Evolutionary conservation across 2,888 invertebrate species (phyloP).

Genomic region (Cremastinae sp.): DNA sequence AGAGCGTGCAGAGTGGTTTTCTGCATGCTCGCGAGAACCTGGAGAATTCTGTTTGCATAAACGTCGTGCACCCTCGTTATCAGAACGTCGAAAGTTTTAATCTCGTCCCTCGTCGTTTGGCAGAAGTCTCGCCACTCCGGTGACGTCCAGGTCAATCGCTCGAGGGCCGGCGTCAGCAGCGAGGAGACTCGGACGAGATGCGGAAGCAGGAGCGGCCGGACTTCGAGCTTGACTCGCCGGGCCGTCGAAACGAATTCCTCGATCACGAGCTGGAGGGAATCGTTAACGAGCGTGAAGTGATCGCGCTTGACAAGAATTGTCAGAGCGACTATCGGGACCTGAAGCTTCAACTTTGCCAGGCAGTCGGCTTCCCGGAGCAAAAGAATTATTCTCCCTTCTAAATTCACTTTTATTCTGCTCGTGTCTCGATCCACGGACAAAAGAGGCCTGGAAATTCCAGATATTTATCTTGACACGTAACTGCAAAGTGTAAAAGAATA

Average conservation of each 20-base stretch:
- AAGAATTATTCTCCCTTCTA: conserved; percentile 88
- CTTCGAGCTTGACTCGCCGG: conserved; percentile 90
- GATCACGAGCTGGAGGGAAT: conserved; percentile 89
- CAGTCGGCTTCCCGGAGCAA: conserved; percentile 92
- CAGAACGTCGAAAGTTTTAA: conserved; percentile 89
- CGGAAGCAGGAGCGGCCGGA: conserved; percentile 93
- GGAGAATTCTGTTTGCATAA: conserved; percentile 93
- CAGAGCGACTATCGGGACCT: conserved; percentile 91
- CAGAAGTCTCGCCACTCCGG: conserved; percentile 91
- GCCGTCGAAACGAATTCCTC: conserved; percentile 89
- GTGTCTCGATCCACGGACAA: conserved; percentile 84
- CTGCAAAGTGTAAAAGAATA: background rate
- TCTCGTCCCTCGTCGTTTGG: conserved; percentile 87
- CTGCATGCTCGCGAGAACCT: conserved; percentile 93
- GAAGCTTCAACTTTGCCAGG: conserved; percentile 90
- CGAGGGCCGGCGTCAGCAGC: conserved; percentile 90
- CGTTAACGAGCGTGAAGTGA: conserved; percentile 88
- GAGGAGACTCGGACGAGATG: conserved; percentile 92
- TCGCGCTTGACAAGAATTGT: conserved; percentile 89
- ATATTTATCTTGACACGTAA: background rate
- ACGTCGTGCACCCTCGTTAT: conserved; percentile 93
- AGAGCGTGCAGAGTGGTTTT: conserved; percentile 90
- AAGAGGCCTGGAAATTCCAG: conserved; percentile 82
- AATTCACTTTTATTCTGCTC: conserved; percentile 88
- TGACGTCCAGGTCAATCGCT: conserved; percentile 92